Conservation (phyloP, 2,888 invertebrate genomes). For the Tetropium fuscum region DNA sequence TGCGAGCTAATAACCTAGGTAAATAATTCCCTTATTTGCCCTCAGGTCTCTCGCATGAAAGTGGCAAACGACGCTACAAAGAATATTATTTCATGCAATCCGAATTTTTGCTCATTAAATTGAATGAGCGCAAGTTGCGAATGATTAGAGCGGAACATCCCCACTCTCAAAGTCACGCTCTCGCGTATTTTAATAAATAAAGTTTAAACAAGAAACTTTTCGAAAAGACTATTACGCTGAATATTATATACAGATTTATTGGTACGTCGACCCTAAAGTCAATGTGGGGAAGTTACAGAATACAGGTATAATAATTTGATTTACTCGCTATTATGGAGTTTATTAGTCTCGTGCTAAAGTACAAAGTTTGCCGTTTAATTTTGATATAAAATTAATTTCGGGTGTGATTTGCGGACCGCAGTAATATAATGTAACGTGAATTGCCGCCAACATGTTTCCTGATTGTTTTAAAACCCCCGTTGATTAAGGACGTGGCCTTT, state of each 20-base stretch:
- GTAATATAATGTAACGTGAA: not conserved
- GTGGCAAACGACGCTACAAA: not conserved
- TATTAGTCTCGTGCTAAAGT: not conserved
- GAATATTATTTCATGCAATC: not conserved
- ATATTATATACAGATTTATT: slow-evolving; percentile 5
- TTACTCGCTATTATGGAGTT: slow-evolving; percentile 10
- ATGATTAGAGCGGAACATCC: too few relatives aligned
- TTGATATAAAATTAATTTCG: not conserved
- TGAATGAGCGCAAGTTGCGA: too few relatives aligned
- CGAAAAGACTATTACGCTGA: not conserved
- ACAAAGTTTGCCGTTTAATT: not conserved
- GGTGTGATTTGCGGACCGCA: not conserved
- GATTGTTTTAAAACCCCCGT: too few relatives aligned
- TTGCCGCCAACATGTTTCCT: too few relatives aligned
- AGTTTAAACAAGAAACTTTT: slow-evolving; percentile 7
- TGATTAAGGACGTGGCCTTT: too few relatives aligned
- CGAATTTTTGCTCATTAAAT: slow-evolving; percentile 2
- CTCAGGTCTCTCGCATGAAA: not conserved
- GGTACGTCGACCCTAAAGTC: slow-evolving; percentile 5
- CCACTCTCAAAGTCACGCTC: not conserved
- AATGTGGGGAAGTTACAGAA: not conserved
- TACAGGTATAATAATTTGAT: slow-evolving; percentile 11
- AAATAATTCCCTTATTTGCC: not conserved
- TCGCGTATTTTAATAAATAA: not conserved
- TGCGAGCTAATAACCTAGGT: not conserved